Evolutionary conservation across 30 jellyfish, hydroid and myxozoan species (phyloP), one percentile per base, ranked within the genome.

Genomic region (Cassiopea xamachana): DNA sequence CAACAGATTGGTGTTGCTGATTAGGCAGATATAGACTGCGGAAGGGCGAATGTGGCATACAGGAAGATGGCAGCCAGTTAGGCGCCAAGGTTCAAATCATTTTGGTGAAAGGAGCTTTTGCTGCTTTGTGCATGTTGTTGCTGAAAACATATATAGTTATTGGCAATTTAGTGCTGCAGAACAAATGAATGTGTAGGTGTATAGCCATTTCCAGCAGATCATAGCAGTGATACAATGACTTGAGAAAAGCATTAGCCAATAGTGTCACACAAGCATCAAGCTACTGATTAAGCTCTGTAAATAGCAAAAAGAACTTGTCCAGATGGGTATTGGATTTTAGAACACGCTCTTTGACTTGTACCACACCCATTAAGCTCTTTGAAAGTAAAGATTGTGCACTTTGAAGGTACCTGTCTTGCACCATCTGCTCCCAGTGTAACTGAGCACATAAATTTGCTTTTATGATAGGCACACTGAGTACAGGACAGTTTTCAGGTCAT

Each of bases 401-500:
- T 77, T 77, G 86, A 50, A 77, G 86, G 46, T 71, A 10, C 46
- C 47, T 77, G 47, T 77, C 72, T 43, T 77, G 70, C 46, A 43
- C 86, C 46, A 10, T 48, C 46, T 7, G 72, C 19, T 77, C 86
- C 69, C 58, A 43, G 47, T 69, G 86, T 7, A 77, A 55, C 69
- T 39, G 39, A 48, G 86, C 86, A 69, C 43, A 46, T 45, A 47
- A 64, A 50, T 47, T 48, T 43, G 86, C 71, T 69, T 77, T 48
- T 6, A 77, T 77, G 39, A 71, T 77, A 27, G 86, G 86, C 69
- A 77, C 43, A 77, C 69, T 46, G 72, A 77, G 86, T 44, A 71
- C 86, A 1, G 86, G 86, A 71, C 86, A 77, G 70, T 77, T 77
- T 48, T 77, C 86, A 50, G 86, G 81, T 8, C 81, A 50, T 50